phyloP scores from a whole-genome alignment of 2,113 vertebrate species.

The Cepphus grylle region DNA sequence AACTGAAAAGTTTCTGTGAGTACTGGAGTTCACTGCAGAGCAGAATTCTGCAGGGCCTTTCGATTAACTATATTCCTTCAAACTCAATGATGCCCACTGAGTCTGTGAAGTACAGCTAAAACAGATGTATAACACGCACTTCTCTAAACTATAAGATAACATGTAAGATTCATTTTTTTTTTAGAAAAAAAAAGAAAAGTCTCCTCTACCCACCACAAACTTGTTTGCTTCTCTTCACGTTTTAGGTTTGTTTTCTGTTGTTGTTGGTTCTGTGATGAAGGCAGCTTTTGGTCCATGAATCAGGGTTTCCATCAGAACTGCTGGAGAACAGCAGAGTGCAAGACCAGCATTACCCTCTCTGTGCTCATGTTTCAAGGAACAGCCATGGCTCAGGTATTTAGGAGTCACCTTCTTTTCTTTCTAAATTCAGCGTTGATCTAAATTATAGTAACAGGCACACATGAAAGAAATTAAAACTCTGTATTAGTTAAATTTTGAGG shows the following conservation, averaged over 20 bases:
- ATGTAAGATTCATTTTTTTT: accelerated
- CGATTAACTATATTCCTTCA: neutral
- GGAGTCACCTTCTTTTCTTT: neutral
- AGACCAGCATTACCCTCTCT: neutral
- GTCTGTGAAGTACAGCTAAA: neutral
- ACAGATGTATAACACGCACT: neutral
- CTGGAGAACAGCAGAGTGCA: neutral
- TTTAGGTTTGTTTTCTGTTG: neutral
- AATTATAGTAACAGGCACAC: neutral
- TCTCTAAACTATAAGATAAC: neutral
- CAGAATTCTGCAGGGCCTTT: neutral
- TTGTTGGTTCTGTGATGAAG: neutral
- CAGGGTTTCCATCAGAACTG: neutral
- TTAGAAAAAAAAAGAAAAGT: neutral
- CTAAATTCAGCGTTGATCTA: neutral
- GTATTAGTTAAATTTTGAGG: neutral
- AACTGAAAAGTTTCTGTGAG: neutral
- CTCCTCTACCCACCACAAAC: neutral
- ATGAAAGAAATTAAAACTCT: neutral
- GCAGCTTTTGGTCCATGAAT: neutral
- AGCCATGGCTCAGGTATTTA: neutral
- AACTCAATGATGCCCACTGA: neutral
- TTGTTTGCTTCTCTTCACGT: neutral
- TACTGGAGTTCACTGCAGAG: neutral
- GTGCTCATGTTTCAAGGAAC: neutral